These are phyloP conservation scores for Catharus ustulatus DNA, from an alignment of 2,797 vertebrate species.

Conservation along the genomic window DNA sequence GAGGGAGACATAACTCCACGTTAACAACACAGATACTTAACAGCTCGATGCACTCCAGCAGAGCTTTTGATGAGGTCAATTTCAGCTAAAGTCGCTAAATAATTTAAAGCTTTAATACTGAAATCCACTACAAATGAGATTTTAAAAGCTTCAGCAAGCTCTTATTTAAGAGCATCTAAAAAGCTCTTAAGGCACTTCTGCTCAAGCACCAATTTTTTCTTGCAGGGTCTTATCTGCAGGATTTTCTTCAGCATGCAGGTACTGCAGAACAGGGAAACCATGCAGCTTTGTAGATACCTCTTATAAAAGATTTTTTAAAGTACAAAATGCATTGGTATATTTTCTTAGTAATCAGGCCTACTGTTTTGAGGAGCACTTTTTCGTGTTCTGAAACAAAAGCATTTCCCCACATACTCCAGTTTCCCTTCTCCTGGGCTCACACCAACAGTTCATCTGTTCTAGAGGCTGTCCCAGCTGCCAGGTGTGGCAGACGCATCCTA, in stretches of 20 bases:
- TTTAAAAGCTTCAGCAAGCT: constrained; percentile 18
- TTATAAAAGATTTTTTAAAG: neutral
- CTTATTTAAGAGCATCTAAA: neutral
- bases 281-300: neutral
- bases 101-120: constrained; percentile 47
- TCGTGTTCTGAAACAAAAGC: neutral
- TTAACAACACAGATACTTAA: neutral
- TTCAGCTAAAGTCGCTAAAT: neutral
- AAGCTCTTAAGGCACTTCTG: constrained; percentile 2
- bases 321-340: neutral
- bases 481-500: neutral
- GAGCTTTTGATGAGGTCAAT: constrained; percentile 26
- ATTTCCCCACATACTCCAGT: neutral
- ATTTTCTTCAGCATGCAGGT: neutral
- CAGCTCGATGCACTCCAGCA: constrained; percentile 35
- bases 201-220: neutral
- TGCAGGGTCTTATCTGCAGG: neutral
- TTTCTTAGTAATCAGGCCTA: neutral
- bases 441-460: neutral
- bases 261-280: neutral
- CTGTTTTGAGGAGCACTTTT: neutral
- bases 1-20: neutral
- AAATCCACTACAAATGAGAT: constrained; percentile 26
- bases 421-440: neutral
- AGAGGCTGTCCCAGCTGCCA: neutral